phyloP scores from a whole-genome alignment of 2,113 vertebrate species.

The Opisthocomus hoazin region DNA sequence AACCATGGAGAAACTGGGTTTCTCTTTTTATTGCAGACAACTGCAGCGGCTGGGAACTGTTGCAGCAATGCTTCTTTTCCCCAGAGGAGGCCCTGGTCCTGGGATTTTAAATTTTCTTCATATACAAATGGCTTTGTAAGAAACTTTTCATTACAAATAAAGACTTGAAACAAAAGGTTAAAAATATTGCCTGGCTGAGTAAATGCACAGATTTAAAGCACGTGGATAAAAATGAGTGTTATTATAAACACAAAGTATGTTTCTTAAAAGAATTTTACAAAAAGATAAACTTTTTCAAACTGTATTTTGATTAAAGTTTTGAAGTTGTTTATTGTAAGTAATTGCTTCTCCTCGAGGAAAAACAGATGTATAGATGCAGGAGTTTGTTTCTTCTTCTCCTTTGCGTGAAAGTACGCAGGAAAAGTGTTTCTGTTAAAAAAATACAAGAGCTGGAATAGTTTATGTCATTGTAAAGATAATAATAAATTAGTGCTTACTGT shows the following conservation, averaged over 20 bases:
- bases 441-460: conserved; percentile 57
- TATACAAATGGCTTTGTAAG: neutral
- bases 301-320: conserved; percentile 66
- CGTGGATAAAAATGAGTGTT: conserved; percentile 65
- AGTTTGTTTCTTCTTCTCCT: conserved; percentile 62
- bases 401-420: conserved; percentile 51
- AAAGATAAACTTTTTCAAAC: conserved; percentile 49
- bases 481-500: conserved; percentile 46
- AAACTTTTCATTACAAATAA: conserved; percentile 29
- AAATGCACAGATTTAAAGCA: conserved; percentile 70
- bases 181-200: conserved; percentile 60
- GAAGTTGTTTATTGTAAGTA: conserved; percentile 68
- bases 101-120: conserved; percentile 9
- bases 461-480: conserved; percentile 50
- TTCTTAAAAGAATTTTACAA: conserved; percentile 54
- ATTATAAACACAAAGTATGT: conserved; percentile 34
- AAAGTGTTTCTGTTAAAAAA: conserved; percentile 65
- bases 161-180: conserved; percentile 25
- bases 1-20: conserved; percentile 51
- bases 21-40: conserved; percentile 59
- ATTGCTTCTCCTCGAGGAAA: conserved; percentile 64
- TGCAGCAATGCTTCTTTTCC: conserved; percentile 21
- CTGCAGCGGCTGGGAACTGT: conserved; percentile 1
- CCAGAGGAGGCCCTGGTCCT: conserved; percentile 9
- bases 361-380: conserved; percentile 60